Evolutionary conservation across 2,888 invertebrate genomes (phyloP), one percentile per base, ranked within the genome.

Genomic region (Catocala nupta): DNA sequence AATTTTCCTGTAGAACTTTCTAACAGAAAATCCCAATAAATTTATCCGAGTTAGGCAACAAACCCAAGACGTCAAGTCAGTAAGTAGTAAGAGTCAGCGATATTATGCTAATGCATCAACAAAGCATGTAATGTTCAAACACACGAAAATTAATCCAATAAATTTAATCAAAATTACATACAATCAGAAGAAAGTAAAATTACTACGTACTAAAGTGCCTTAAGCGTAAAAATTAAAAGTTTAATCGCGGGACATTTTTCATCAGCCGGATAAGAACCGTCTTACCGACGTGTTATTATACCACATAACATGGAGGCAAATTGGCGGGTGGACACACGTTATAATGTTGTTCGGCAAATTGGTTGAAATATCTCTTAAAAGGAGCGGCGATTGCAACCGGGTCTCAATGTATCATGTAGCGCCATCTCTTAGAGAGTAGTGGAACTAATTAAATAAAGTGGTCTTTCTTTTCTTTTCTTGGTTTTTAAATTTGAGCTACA

Each of bases 171-270:
- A 62, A 77, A 77, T 77, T 68, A 72, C 71, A 75, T 72, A 56
- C 66, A 72, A 77, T 77, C 73, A 75, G 63, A 62, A 66, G 73
- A 73, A 71, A 78, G 71, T 73, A 72, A 81, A 83, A 81, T 84
- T 83, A 69, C 75, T 64, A 69, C 39, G 61, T 55, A 71, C 66
- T 65, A 64, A 66, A 66, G 52, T 60, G 84, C 86, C 84, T 59
- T 57, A 53, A 80, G 85, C 84, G 55, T 64, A 54, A 76, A 64
- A 82, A 80, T 76, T 69, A 78, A 75, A 61, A 72, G 52, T 68
- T 65, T 81, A 77, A 85, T 86, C 73, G 68, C 69, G 71, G 71
- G 74, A 79, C 77, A 84, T 86, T 82, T 84, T 81, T 85, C 82
- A 81, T 68, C 57, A 71, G 60, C 64, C 72, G 68, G 68, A 74